Evolutionary conservation across 2,888 invertebrate genomes (phyloP), one percentile per base, ranked within the genome.

Genomic region (Artemia sinica): DNA sequence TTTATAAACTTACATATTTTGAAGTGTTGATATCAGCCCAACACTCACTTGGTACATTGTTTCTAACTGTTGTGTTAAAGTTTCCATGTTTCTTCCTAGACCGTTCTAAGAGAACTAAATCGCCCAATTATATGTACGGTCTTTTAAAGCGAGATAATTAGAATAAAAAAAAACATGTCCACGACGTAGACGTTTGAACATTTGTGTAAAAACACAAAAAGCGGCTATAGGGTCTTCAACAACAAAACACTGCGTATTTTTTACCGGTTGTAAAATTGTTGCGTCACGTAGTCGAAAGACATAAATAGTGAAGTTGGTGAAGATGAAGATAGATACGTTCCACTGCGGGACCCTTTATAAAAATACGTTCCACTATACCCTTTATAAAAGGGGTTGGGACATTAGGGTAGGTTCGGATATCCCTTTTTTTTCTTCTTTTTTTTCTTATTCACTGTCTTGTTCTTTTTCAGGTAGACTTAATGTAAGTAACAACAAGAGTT

Each of bases 61-160:
- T 18, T 58, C 58, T 58, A 58, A 58, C 58, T 58, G 58, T 58
- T 58, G 14, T 14, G 58, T 58, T 58, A 58, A n/a, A n/a, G 9
- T 14, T 18, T 58, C 58, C 58, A 58, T 58, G 58, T 58, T 58
- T n/a, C 58, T 58, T 18, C n/a, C 10, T 58, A 14, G 10, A 9
- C 58, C 10, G n/a, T 58, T 58, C 58, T 58, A n/a, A 58, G 14
- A 14, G 14, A 18, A 58, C 58, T 58, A 18, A 18, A 58, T 58
- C n/a, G 18, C 18, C 10, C 18, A 58, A 58, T 18, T 14, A n/a
- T n/a, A 58, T 18, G n/a, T 58, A n/a, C 58, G n/a, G 18, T 58
- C 58, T 58, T 58, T 58, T 58, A 58, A 58, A 58, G n/a, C 28
- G 10, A 58, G 18, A 58, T 14, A 18, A 58, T 58, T 58, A 58